These are phyloP conservation scores for Orthonevra nobilis DNA, from an alignment of 2,888 invertebrate species.

Conservation along the genomic window DNA sequence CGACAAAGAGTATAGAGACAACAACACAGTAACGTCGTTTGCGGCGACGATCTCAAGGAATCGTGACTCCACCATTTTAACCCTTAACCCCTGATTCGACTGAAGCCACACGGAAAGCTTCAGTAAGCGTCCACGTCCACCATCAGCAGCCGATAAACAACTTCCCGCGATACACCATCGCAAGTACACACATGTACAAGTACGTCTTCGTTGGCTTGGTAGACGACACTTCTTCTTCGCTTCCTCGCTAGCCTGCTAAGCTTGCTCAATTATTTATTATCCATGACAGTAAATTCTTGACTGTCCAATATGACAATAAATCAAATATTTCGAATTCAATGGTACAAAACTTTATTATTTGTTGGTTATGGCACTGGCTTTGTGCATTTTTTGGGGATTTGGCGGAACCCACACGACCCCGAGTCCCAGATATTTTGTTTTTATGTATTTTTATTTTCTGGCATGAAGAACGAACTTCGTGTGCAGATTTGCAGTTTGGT, in stretches of 20 bases:
- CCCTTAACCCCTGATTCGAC: slow-evolving; percentile 76
- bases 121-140: slow-evolving; percentile 2
- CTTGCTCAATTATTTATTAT: slow-evolving; percentile 67
- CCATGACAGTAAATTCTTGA: slow-evolving; percentile 65
- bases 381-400: slow-evolving; percentile 49
- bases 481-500: slow-evolving; percentile 41
- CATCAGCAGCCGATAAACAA: slow-evolving; percentile 33
- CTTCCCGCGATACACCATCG: slow-evolving; percentile 24
- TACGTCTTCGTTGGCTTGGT: slow-evolving; percentile 48
- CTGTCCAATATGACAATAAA: slow-evolving; percentile 66
- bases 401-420: slow-evolving; percentile 55
- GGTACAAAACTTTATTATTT: slow-evolving; percentile 37
- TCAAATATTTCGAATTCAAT: slow-evolving; percentile 63
- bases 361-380: slow-evolving; percentile 2
- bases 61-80: slow-evolving; percentile 80
- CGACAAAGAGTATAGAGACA: slow-evolving; percentile 75
- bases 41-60: slow-evolving; percentile 73
- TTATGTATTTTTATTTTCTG: no score
- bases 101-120: slow-evolving; percentile 52
- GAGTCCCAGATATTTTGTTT: no score
- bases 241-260: slow-evolving; percentile 19
- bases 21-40: slow-evolving; percentile 67
- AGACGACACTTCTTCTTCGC: slow-evolving; percentile 50
- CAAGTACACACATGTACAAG: no score
- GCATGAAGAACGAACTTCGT: slow-evolving; percentile 57